Evolutionary conservation across 1,140 invertebrate species (phyloP).

Genomic region (Matsumurasca onukii): DNA sequence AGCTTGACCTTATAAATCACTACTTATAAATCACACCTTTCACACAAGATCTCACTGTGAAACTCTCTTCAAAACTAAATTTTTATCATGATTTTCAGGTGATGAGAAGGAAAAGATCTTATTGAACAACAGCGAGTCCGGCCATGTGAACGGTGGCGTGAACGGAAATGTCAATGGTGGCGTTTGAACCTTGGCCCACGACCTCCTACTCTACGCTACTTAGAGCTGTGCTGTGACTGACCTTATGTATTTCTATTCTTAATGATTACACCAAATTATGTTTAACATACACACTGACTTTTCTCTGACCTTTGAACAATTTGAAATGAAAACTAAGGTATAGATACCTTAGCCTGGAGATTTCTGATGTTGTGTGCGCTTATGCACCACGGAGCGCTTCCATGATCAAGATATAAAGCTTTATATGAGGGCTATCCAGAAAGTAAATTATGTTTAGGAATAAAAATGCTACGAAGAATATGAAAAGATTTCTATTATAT

Average conservation of each 20-base stretch:
- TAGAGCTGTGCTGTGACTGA: too few species aligned
- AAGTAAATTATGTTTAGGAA: too few species aligned
- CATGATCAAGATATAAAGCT: too few species aligned
- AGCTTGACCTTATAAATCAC: background rate
- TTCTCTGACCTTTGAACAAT: too few species aligned
- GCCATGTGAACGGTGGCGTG: background rate
- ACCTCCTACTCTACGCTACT: conserved; percentile 14
- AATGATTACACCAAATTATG: conserved; percentile 21
- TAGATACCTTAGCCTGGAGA: too few species aligned
- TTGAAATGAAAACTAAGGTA: too few species aligned
- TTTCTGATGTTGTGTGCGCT: too few species aligned
- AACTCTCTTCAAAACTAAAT: background rate
- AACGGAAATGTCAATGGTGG: conserved; percentile 5
- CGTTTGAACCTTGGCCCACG: background rate
- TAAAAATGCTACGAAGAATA: too few species aligned
- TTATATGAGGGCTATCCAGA: too few species aligned
- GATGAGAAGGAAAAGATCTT: conserved; percentile 16
- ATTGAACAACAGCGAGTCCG: conserved; percentile 1
- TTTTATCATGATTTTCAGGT: conserved; percentile 8
- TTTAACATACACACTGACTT: background rate
- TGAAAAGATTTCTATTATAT: too few species aligned
- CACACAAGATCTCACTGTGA: background rate
- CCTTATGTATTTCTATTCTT: conserved; percentile 16
- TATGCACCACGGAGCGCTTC: too few species aligned
- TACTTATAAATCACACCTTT: background rate